These are phyloP conservation scores for Flexamia atlantica DNA, from an alignment of 2,888 invertebrate genomes.

Conservation along the genomic window DNA sequence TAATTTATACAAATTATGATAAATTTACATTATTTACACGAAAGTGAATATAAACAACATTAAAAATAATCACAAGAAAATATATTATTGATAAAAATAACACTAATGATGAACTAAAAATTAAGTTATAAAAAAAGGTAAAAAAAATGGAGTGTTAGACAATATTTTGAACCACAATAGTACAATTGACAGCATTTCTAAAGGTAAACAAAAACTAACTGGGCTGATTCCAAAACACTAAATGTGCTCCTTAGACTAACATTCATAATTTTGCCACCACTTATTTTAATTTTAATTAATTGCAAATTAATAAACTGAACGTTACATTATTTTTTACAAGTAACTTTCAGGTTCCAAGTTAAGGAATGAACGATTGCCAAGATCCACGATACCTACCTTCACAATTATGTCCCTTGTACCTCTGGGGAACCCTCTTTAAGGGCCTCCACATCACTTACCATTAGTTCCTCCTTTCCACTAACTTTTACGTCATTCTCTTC, in stretches of 20 bases:
- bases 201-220: neutral
- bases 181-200: neutral
- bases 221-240: neutral
- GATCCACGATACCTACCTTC: slow-evolving; percentile 24
- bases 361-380: neutral
- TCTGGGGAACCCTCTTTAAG: neutral
- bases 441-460: slow-evolving; percentile 37
- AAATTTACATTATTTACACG: slow-evolving; percentile 12
- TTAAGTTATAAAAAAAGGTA: neutral
- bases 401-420: neutral
- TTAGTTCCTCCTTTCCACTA: slow-evolving; percentile 38
- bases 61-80: neutral
- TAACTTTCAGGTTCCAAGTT: neutral
- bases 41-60: neutral
- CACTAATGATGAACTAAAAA: neutral
- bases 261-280: neutral
- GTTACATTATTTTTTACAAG: neutral
- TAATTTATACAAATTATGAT: neutral
- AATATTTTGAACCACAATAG: neutral
- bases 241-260: neutral
- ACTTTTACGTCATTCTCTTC: slow-evolving; percentile 17
- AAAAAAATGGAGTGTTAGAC: neutral
- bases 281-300: neutral
- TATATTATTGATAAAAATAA: neutral
- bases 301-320: neutral